Evolutionary conservation across 2,113 vertebrate species (phyloP).

Genomic region (Tursiops truncatus): DNA sequence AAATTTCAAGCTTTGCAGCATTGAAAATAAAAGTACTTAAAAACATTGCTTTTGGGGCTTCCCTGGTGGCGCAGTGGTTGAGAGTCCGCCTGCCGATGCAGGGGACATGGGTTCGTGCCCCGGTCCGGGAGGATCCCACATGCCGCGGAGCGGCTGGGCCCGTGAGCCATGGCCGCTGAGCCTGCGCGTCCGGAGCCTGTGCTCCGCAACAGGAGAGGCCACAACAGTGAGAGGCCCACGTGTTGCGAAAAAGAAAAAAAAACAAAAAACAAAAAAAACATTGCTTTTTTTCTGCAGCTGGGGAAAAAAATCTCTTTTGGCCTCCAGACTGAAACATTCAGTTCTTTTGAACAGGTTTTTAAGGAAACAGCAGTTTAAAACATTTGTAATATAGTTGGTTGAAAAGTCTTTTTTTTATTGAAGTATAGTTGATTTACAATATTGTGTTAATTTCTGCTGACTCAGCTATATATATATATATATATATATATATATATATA

Average conservation of each 20-base stretch:
- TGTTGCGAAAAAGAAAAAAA: no score
- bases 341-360: slow-evolving; percentile 24
- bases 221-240: no score
- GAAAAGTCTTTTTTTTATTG: neutral
- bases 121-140: no score
- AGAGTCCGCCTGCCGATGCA: no score
- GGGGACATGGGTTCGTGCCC: no score
- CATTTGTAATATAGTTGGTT: slow-evolving; percentile 40
- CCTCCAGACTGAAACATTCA: slow-evolving; percentile 11
- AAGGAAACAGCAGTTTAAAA: slow-evolving; percentile 33
- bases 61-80: no score
- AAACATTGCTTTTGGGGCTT: neutral
- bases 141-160: no score
- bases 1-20: neutral
- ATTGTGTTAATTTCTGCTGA: neutral
- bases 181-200: no score
- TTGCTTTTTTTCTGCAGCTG: neutral
- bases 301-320: neutral
- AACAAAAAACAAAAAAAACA: neutral
- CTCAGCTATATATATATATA: neutral
- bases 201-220: no score
- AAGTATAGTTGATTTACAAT: neutral
- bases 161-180: no score
- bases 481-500: neutral
- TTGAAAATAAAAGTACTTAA: neutral